Conservation (phyloP, 2,113 vertebrate genomes). For the Glaucidium brasilianum region DNA sequence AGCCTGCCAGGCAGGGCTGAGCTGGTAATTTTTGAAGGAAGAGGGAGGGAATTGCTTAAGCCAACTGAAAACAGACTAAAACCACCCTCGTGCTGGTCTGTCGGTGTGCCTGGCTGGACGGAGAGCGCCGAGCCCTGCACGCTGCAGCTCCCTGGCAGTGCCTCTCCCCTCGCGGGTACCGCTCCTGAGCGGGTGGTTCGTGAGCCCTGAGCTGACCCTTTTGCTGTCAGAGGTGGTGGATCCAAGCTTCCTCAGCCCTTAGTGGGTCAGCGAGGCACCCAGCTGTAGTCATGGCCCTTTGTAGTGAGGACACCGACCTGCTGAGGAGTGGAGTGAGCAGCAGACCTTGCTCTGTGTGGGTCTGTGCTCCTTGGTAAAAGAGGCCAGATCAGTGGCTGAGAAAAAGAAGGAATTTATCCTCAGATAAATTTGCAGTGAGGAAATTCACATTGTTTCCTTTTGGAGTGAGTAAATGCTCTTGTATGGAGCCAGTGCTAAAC, state of each 20-base stretch:
- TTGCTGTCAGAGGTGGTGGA: neutral
- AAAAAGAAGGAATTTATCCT: neutral
- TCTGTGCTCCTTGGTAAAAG: neutral
- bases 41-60: neutral
- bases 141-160: neutral
- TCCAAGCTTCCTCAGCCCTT: neutral
- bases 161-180: rapidly evolving
- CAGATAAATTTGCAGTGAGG: neutral
- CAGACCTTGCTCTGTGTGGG: neutral
- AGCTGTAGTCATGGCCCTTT: neutral
- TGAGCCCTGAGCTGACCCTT: neutral
- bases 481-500: neutral
- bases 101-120: neutral
- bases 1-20: neutral
- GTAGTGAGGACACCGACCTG: neutral
- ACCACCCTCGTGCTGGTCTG: neutral
- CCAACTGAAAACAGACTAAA: neutral
- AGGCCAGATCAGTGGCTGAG: neutral
- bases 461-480: neutral
- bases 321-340: neutral
- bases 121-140: rapidly evolving
- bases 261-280: neutral
- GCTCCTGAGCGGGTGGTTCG: rapidly evolving
- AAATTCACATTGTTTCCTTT: neutral
- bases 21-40: neutral